phyloP scores from a whole-genome alignment of 64 coral and sea anemone species.

The Catalaphyllia jardinei region DNA sequence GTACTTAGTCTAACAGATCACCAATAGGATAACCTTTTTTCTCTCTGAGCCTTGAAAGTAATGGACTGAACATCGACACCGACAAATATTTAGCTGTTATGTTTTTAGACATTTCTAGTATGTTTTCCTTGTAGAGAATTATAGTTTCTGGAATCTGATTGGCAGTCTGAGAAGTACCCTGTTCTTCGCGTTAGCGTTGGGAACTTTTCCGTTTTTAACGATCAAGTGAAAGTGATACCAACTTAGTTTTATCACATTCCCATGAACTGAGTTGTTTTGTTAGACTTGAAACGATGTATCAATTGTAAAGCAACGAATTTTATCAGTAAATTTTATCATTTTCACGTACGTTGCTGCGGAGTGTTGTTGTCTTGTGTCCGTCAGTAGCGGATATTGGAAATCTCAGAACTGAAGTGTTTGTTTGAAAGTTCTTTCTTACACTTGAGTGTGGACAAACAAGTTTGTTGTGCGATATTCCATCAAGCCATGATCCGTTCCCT shows the following conservation, averaged over 20 bases:
- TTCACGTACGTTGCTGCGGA: neutral
- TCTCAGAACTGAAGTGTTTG: constrained; percentile 46
- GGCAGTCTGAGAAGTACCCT: neutral
- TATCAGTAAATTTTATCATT: constrained; percentile 44
- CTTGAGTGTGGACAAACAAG: constrained; percentile 42
- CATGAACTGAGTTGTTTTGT: neutral
- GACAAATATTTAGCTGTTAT: constrained; percentile 3
- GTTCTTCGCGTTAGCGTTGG: neutral
- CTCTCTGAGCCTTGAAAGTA: neutral
- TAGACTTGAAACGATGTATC: constrained; percentile 16
- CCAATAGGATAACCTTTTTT: neutral
- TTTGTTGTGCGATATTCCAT: neutral
- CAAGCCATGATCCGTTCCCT: neutral
- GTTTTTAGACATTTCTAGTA: neutral
- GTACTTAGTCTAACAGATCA: neutral
- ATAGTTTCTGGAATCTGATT: neutral
- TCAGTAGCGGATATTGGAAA: constrained; percentile 43
- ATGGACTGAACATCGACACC: neutral
- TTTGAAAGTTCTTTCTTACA: constrained; percentile 10
- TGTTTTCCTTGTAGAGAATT: constrained; percentile 9
- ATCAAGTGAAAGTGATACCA: neutral
- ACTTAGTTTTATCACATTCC: neutral
- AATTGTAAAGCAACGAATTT: constrained; percentile 47
- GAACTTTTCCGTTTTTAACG: neutral
- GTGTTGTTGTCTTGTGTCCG: neutral